Conservation (phyloP, 2,113 vertebrate species). For the Ginglymostoma cirratum region DNA sequence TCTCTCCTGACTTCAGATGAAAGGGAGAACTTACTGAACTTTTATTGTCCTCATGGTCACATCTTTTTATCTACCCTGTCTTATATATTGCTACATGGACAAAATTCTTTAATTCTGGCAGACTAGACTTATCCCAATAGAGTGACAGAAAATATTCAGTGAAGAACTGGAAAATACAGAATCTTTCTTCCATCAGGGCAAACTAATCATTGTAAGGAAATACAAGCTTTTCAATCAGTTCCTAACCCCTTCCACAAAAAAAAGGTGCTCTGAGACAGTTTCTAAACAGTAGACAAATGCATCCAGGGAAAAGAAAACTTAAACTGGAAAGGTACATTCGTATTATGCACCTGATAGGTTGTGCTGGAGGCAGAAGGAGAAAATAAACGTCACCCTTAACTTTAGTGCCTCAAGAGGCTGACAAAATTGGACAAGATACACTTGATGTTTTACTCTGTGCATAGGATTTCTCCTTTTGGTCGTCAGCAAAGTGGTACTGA, state of each 20-base stretch:
- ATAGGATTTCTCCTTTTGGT: not conserved
- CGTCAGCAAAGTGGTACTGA: not conserved
- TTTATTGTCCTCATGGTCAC: not conserved
- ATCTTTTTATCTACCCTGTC: not conserved
- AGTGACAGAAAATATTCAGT: not conserved
- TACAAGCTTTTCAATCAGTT: not conserved
- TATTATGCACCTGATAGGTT: not conserved
- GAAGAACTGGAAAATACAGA: not conserved
- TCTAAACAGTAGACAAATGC: not conserved
- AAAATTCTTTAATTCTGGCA: not conserved
- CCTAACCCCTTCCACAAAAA: not conserved
- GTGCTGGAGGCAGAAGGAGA: not conserved
- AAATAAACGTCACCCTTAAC: not conserved
- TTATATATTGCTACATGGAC: not conserved
- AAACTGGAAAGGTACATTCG: not conserved
- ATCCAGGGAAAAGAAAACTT: too few relatives aligned
- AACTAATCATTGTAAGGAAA: not conserved
- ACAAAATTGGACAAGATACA: not conserved
- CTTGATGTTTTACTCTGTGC: not conserved
- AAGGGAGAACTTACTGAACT: not conserved
- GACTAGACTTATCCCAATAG: not conserved
- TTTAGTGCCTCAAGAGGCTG: not conserved
- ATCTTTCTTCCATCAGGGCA: not conserved
- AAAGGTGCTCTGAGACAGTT: not conserved
- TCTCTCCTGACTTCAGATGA: not conserved